Evolutionary conservation across 2,797 vertebrate species (phyloP), one percentile per base, ranked within the genome.

Genomic region (Bovichtus diacanthus): DNA sequence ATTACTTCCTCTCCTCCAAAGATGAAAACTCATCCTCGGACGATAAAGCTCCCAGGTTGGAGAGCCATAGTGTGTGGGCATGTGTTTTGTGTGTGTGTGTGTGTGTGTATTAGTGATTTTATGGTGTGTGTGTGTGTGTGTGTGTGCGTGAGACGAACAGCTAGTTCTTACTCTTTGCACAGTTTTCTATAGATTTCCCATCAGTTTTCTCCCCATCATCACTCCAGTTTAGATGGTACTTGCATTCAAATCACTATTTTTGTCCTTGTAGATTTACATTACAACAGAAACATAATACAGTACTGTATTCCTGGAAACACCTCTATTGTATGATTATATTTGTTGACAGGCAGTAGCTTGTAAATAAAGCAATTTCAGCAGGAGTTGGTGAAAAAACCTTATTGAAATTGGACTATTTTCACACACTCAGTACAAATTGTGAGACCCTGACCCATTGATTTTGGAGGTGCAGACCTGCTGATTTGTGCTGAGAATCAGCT

Each of bases 1-100:
- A 91, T 92, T 91, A 74, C 90, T 92, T 93, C 82, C 84, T 74
- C 69, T 74, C 44, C 64, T 79, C 64, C 41, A n/a, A 85, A 74
- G 68, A 81, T 59, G 64, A 83, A 90, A 90, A 90, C 3, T 51
- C 13, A 12, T 74, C 56, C 16, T 12, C 10, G 0, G 41, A 61
- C 66, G 70, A 27, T 21, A n/a, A 50, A 61, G 60, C 67, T 71
- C 44, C 36, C 47, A 41, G 54, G 44, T 63, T 78, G 65, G 47
- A 74, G 41, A 39, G 61, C 46, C 18, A 13, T 63, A 41, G 72
- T 49, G 60, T 72, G 62, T 66, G 44, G 8, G 16, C 4, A 5
- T 23, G 19, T 15, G 8, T 34, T 34, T 34, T 46, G 6, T 46
- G 19, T n/a, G 18, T 46, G 2, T 25, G 8, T 46, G 41, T 18